These are phyloP conservation scores for Rosalia funebris DNA, from an alignment of 2,888 invertebrate species.

Conservation along the genomic window DNA sequence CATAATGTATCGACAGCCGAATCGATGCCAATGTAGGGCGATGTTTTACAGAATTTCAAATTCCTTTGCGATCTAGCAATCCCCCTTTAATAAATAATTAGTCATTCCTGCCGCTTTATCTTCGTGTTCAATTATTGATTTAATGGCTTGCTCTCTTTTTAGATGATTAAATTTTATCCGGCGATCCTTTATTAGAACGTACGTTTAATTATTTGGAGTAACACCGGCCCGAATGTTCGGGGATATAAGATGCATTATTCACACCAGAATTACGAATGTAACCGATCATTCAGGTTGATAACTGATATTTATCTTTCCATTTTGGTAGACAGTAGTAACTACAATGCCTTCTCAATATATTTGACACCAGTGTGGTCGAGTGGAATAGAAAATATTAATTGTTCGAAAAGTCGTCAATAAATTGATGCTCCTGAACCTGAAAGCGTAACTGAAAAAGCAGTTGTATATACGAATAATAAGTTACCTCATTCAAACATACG, in stretches of 20 bases:
- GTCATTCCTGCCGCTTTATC: not conserved
- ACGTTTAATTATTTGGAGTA: not conserved
- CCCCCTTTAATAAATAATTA: constrained; percentile 10
- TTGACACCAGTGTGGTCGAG: no score
- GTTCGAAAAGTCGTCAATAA: no score
- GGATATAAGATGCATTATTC: not conserved
- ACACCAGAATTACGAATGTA: not conserved
- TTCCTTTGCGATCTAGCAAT: not conserved
- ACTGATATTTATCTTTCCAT: no score
- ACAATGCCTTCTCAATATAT: no score
- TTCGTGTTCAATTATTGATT: not conserved
- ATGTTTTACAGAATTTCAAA: constrained; percentile 1
- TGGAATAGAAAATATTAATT: no score
- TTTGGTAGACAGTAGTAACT: no score
- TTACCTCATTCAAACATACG: no score
- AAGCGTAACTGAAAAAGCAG: no score
- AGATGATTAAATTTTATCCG: constrained; percentile 1
- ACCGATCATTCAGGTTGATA: no score
- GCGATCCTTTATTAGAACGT: not conserved
- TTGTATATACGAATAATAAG: no score
- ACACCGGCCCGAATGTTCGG: not conserved
- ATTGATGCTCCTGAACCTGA: no score
- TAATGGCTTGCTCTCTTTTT: not conserved
- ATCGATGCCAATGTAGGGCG: not conserved
- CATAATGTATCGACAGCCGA: constrained; percentile 2